These are phyloP conservation scores for Brachypodius melanocephalos DNA, from an alignment of 2,113 vertebrate species.

Conservation along the genomic window DNA sequence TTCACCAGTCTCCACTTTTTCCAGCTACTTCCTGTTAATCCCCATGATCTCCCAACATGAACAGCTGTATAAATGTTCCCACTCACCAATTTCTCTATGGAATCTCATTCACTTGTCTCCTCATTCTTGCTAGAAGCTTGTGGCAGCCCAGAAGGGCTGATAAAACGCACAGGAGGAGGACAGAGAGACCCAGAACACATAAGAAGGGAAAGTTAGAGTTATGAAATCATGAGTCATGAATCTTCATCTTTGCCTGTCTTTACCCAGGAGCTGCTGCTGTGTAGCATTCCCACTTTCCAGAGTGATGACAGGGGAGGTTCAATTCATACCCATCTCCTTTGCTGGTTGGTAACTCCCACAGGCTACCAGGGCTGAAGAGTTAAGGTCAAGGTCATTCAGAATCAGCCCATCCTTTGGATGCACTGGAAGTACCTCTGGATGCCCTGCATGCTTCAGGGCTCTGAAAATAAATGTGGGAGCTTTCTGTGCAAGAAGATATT, in stretches of 20 bases:
- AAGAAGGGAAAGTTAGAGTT: neutral
- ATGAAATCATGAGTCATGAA: neutral
- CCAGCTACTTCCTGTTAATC: neutral
- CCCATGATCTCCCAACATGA: neutral
- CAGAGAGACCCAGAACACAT: neutral
- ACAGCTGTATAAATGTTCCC: neutral
- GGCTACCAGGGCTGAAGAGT: neutral
- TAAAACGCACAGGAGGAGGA: neutral
- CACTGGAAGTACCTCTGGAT: neutral
- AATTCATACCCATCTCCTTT: neutral
- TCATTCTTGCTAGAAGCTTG: neutral
- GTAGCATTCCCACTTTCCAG: neutral
- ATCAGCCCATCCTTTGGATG: neutral
- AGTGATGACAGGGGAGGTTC: neutral
- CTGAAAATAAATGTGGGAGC: neutral
- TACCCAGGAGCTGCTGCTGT: neutral
- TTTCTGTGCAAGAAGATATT: fast-evolving
- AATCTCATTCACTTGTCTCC: neutral
- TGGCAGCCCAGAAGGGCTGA: neutral
- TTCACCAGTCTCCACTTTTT: neutral
- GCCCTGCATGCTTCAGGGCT: neutral
- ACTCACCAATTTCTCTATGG: neutral
- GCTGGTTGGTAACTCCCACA: neutral
- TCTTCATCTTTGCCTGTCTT: neutral
- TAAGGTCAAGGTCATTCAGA: neutral